These are phyloP conservation scores for Indri indri DNA, from an alignment of 2,113 vertebrate genomes.

Conservation along the genomic window DNA sequence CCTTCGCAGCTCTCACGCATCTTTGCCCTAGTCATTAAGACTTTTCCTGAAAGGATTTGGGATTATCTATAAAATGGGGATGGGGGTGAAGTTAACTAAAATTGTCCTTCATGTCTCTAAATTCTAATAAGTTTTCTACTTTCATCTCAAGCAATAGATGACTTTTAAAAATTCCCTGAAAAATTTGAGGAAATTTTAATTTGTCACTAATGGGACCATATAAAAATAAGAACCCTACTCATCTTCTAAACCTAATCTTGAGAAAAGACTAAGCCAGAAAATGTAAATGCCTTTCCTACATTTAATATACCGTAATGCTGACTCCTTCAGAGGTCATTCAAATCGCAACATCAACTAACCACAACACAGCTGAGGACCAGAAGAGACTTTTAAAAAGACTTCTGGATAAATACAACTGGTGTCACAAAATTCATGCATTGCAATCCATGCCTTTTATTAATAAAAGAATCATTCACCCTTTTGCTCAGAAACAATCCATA, in stretches of 20 bases:
- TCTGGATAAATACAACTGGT: neutral
- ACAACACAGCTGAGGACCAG: neutral
- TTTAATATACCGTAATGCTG: neutral
- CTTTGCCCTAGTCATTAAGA: neutral
- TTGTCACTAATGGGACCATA: neutral
- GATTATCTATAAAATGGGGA: neutral
- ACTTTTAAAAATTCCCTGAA: neutral
- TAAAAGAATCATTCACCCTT: neutral
- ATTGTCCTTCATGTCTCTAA: neutral
- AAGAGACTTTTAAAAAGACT: neutral
- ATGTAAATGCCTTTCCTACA: neutral
- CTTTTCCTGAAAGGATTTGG: neutral
- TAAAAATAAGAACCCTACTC: neutral
- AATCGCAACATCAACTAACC: neutral
- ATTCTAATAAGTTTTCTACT: neutral
- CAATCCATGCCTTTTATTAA: neutral
- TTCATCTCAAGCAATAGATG: constrained; percentile 7
- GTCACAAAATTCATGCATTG: neutral
- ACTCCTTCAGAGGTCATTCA: neutral
- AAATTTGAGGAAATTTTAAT: neutral
- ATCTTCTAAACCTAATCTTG: neutral
- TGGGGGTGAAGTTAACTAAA: neutral
- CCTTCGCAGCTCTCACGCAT: neutral
- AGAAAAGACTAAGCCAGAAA: neutral
- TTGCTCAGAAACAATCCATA: neutral